Evolutionary conservation across 2,797 vertebrate genomes (phyloP).

Genomic region (Salmo trutta): DNA sequence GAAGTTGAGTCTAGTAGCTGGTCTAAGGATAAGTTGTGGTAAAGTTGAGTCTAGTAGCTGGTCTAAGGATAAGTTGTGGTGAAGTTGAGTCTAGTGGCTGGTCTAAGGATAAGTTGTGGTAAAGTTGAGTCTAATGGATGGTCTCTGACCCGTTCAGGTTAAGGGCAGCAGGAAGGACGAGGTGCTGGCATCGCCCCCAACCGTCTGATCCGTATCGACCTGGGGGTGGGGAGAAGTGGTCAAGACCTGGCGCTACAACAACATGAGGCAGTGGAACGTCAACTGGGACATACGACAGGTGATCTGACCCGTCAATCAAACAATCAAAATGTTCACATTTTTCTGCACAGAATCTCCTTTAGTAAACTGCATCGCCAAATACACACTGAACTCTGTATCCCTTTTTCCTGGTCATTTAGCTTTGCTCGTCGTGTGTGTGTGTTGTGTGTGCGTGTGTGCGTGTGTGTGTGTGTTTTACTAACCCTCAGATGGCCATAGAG

Average conservation of each 20-base stretch:
- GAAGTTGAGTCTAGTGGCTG: neutral
- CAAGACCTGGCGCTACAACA: constrained; percentile 93
- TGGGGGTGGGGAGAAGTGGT: constrained; percentile 86
- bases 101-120: no score
- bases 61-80: neutral
- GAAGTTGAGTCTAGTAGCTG: no score
- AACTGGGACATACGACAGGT: constrained; percentile 95
- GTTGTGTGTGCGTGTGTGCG: neutral
- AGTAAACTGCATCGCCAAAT: neutral
- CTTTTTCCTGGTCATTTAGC: neutral
- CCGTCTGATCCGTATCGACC: constrained; percentile 88
- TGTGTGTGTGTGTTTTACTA: neutral
- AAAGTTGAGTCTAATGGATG: neutral
- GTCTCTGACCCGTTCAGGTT: constrained; percentile 69
- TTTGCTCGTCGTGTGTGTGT: neutral
- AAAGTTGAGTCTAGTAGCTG: neutral
- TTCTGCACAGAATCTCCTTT: neutral
- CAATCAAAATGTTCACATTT: neutral
- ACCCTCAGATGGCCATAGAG: constrained; percentile 86
- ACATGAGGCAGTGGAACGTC: constrained; percentile 96
- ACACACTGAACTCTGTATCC: neutral
- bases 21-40: no score
- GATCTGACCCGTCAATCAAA: constrained; percentile 1
- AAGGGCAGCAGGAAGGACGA: constrained; percentile 91
- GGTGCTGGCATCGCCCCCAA: constrained; percentile 87